A percentile compares a stretch with the other conserved stretches of the same genome.
phyloP scores from a whole-genome alignment of 2,888 invertebrate species.

The Lobophora halterata region DNA sequence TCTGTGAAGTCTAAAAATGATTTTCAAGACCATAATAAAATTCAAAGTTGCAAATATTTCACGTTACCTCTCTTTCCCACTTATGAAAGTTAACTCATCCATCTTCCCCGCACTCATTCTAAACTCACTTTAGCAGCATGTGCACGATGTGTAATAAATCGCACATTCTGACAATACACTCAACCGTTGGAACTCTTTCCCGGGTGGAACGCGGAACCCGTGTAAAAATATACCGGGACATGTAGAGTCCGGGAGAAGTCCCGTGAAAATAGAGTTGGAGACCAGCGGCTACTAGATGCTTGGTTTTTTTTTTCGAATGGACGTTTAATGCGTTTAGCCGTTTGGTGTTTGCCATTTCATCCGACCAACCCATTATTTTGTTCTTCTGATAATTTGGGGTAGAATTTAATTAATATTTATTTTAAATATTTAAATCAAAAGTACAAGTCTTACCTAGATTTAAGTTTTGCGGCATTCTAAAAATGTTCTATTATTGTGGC shows the following conservation, averaged over 20 bases:
- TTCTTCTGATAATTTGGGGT: too few relatives aligned
- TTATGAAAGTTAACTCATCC: conserved; percentile 5
- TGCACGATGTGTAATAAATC: conserved; percentile 34
- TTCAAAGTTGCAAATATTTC: neutral
- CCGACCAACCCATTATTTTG: neutral
- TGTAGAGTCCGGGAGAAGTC: conserved; percentile 17
- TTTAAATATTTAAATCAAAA: too few relatives aligned
- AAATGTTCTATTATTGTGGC: too few relatives aligned
- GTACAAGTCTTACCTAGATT: too few relatives aligned
- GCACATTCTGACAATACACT: conserved; percentile 18
- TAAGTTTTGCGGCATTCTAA: too few relatives aligned
- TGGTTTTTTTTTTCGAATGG: too few relatives aligned
- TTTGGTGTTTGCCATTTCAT: conserved; percentile 4
- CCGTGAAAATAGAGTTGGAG: conserved; percentile 1
- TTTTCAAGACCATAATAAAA: conserved; percentile 1
- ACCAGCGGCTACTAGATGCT: too few relatives aligned
- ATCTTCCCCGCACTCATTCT: conserved; percentile 21
- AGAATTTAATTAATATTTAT: too few relatives aligned
- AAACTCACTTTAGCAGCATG: conserved; percentile 28
- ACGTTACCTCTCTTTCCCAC: neutral
- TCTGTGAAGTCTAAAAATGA: too few relatives aligned
- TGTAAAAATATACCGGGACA: conserved; percentile 29
- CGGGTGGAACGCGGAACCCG: conserved; percentile 20
- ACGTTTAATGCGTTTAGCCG: too few relatives aligned
- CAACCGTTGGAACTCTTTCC: conserved; percentile 6